Percentiles rank a stretch among this genome's conserved stretches.
phyloP scores from a whole-genome alignment of 2,113 vertebrate species.

The Aptenodytes patagonicus region DNA sequence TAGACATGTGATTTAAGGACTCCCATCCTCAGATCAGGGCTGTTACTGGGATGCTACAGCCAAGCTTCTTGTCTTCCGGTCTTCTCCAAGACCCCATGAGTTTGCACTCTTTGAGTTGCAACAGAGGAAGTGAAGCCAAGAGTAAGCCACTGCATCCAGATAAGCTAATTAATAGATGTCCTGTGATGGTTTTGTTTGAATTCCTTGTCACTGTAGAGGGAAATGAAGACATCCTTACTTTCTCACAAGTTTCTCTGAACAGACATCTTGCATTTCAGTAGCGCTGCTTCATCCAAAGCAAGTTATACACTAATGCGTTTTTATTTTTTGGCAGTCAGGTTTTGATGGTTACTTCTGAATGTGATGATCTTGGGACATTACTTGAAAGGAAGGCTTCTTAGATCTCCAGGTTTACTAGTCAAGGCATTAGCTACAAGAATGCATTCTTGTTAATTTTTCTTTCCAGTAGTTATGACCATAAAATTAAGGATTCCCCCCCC shows the following conservation, averaged over 20 bases:
- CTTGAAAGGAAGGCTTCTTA: background rate
- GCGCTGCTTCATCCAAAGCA: background rate
- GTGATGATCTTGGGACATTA: background rate
- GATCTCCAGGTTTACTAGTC: background rate
- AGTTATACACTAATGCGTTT: background rate
- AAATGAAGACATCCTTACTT: background rate
- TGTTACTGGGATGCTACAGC: background rate
- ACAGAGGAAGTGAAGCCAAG: background rate
- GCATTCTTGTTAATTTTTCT: background rate
- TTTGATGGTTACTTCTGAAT: background rate
- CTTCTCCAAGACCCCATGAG: background rate
- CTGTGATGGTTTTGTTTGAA: background rate
- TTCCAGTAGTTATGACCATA: background rate
- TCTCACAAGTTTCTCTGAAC: background rate
- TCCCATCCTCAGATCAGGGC: background rate
- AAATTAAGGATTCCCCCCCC: background rate
- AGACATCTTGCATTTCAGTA: background rate
- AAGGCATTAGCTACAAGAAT: background rate
- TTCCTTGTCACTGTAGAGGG: background rate
- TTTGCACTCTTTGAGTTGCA: background rate
- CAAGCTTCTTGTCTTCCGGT: background rate
- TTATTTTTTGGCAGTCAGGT: background rate
- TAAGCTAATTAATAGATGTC: background rate
- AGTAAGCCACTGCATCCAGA: background rate
- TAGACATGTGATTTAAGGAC: background rate